Evolutionary conservation across 2,797 vertebrate genomes (phyloP).

Genomic region (Pempheris klunzingeri): DNA sequence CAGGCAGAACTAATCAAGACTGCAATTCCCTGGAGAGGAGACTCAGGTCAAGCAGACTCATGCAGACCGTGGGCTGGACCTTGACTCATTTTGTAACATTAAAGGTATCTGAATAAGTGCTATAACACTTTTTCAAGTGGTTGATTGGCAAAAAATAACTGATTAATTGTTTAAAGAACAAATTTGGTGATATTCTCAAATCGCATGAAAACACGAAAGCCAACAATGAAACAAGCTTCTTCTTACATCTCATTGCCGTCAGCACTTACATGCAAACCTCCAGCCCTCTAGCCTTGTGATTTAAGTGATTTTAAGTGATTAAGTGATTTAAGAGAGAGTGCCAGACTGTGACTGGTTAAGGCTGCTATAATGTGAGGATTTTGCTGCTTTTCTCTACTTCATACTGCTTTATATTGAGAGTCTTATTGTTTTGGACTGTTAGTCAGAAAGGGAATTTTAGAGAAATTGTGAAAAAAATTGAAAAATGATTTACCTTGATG

Average conservation of each 20-base stretch:
- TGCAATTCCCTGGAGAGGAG: conserved; percentile 19
- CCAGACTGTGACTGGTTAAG: not conserved
- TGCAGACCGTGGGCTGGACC: conserved; percentile 7
- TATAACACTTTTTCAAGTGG: not conserved
- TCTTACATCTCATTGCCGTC: not conserved
- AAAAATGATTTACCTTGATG: too few species aligned
- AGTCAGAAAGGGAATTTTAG: not conserved
- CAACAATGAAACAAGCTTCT: not conserved
- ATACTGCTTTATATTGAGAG: not conserved
- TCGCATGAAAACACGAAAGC: not conserved
- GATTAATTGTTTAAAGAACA: not conserved
- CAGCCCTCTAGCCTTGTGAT: not conserved
- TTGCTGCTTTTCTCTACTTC: not conserved
- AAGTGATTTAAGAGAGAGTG: not conserved
- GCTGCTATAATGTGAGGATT: not conserved
- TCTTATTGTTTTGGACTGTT: not conserved
- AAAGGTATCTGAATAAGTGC: conserved; percentile 1
- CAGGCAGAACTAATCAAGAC: conserved; percentile 64
- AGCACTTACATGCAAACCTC: too few species aligned
- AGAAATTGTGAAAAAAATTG: not conserved
- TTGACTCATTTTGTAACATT: conserved; percentile 16
- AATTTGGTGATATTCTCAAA: not conserved
- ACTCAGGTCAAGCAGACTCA: conserved; percentile 41
- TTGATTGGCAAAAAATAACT: not conserved
- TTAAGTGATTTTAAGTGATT: not conserved